Evolutionary conservation across 1,140 invertebrate genomes (phyloP).

Genomic region (Stenopsyche tienmushanensis): DNA sequence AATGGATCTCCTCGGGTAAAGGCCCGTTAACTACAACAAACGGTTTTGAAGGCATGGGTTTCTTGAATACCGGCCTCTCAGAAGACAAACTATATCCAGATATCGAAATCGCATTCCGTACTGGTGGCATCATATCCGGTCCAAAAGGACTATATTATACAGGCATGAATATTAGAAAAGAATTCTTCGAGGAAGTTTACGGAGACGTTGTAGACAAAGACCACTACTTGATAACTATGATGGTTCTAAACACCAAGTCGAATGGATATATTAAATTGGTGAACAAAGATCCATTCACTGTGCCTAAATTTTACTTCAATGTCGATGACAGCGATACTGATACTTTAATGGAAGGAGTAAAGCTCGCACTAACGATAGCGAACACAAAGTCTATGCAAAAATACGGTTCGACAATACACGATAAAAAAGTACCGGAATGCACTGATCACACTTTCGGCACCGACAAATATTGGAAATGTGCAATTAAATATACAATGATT

Average conservation of each 20-base stretch:
- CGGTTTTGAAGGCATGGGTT: conserved; percentile 65
- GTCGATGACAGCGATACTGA: no score
- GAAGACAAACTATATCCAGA: conserved; percentile 61
- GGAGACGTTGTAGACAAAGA: no score
- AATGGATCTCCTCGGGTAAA: conserved; percentile 54
- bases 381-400: conserved; percentile 65
- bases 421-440: conserved; percentile 65
- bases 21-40: conserved; percentile 58
- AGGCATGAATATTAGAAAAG: no score
- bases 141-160: conserved; percentile 61
- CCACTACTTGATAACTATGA: conserved; percentile 47
- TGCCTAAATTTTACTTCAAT: conserved; percentile 73
- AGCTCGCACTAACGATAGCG: conserved; percentile 66
- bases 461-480: conserved; percentile 75
- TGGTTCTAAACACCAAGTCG: conserved; percentile 71
- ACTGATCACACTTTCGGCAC: conserved; percentile 54
- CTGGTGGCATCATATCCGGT: conserved; percentile 5
- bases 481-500: conserved; percentile 61
- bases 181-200: no score
- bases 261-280: conserved; percentile 66
- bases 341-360: conserved; percentile 66
- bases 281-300: conserved; percentile 70
- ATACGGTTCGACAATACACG: conserved; percentile 63
- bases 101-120: conserved; percentile 51
- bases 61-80: conserved; percentile 61